Base-by-base conservation (phyloP, 2,888 invertebrate genomes). In the Thymelicus sylvestris region DNA sequence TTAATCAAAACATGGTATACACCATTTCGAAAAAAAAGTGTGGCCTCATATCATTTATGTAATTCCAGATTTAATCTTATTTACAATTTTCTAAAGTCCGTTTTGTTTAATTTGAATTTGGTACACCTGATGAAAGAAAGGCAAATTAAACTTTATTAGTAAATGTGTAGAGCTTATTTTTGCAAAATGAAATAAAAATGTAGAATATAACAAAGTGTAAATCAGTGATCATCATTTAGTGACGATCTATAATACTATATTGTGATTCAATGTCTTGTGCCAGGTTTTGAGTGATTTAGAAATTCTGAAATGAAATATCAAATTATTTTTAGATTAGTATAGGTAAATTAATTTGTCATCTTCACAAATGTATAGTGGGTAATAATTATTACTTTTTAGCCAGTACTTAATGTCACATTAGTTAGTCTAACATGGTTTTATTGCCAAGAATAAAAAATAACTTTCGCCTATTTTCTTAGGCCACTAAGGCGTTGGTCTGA, bases 111-210 rank as follows among this genome's bases (percentile, higher is more conserved):
- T 12, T 44, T 44, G 44, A 44, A 44, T 0, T 12, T 10, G 12
- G 44, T 44, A 44, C 44, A 44, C 8, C 19, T 15, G 19, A 19
- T 0, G n/a, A 15, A 15, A 10, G 52, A 19, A 50, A 52, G 44
- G 12, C 1, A 52, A 15, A 19, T 52, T 2, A 52, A 52, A 1
- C 4, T 19, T 6, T 48, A 10, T 19, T 52, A 19, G 2, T 50
- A 52, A 52, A 52, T n/a, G 7, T 52, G 3, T 52, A 52, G 15
- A 52, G 52, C 52, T 52, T 52, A 52, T 52, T 52, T 52, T 52
- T 52, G 15, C 7, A 0, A 19, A 19, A 8, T 52, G 7, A 12
- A 44, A 12, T 44, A 44, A 41, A 8, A 44, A 52, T 52, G 8
- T 12, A 52, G 52, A 8, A 52, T 0, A 52, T 52, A 12, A 48